phyloP scores from a whole-genome alignment of 2,888 invertebrate genomes.

The Tenthredo livida region DNA sequence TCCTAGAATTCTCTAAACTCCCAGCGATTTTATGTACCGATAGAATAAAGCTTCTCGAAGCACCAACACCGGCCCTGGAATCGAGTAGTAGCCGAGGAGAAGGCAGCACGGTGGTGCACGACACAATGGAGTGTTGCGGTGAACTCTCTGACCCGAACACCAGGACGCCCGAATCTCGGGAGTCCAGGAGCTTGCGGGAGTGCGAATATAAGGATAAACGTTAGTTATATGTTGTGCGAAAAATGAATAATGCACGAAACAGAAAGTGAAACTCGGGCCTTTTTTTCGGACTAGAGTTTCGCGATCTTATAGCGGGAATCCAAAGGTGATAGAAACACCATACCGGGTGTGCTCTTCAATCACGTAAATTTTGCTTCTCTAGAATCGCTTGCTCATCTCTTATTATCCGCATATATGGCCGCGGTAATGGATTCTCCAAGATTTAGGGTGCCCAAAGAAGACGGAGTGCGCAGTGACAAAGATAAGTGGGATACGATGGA shows the following conservation, averaged over 20 bases:
- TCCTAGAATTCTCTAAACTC: not conserved
- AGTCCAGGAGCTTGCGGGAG: not conserved
- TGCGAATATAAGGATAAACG: not conserved
- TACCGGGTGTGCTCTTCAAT: too few species aligned
- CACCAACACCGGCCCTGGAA: conserved; percentile 9
- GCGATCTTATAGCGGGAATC: too few species aligned
- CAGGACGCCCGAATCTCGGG: conserved; percentile 59
- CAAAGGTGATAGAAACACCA: too few species aligned
- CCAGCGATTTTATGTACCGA: not conserved
- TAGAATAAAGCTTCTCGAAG: not conserved
- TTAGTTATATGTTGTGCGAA: not conserved
- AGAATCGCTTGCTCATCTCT: too few species aligned
- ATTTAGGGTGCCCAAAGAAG: not conserved
- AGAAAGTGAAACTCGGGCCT: not conserved
- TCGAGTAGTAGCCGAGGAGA: conserved; percentile 27
- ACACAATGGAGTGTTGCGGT: conserved; percentile 65
- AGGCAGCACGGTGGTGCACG: conserved; percentile 38
- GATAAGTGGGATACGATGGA: not conserved
- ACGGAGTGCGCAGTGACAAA: not conserved
- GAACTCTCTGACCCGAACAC: conserved; percentile 65
- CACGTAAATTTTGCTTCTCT: too few species aligned
- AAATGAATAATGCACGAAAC: not conserved
- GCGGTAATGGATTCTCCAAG: not conserved
- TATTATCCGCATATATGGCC: too few species aligned
- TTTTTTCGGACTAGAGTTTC: too few species aligned